These are phyloP conservation scores for Apamea crenata DNA, from an alignment of 2,888 invertebrate species.

Conservation along the genomic window DNA sequence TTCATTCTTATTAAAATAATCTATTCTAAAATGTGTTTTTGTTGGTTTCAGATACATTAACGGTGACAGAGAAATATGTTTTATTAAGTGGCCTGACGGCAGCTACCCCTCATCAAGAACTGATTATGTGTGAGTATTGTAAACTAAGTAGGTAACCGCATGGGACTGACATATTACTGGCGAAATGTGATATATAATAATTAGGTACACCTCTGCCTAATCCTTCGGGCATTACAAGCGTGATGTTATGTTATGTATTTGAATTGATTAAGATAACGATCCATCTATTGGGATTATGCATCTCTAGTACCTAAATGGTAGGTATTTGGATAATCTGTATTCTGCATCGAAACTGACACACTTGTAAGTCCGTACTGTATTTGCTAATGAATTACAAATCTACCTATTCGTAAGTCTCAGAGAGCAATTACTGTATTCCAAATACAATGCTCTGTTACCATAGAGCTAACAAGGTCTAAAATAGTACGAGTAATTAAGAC, in stretches of 20 bases:
- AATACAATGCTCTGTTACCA: background rate
- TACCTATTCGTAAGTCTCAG: background rate
- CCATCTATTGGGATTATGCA: background rate
- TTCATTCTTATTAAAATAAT: too few species aligned
- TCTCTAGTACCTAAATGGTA: background rate
- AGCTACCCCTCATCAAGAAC: conserved; percentile 89
- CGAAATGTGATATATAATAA: background rate
- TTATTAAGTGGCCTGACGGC: conserved; percentile 92
- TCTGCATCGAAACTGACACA: background rate
- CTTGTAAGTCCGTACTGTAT: background rate
- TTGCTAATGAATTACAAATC: background rate
- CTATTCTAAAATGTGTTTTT: background rate
- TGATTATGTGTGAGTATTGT: conserved; percentile 91
- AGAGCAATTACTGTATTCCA: background rate
- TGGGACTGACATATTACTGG: background rate
- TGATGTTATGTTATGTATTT: background rate
- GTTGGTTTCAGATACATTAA: conserved; percentile 83
- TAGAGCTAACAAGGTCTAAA: background rate
- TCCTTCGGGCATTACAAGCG: too few species aligned
- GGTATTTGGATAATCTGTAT: too few species aligned
- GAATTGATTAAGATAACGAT: background rate
- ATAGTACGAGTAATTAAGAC: background rate
- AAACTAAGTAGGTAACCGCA: background rate
- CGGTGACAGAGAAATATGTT: conserved; percentile 90
- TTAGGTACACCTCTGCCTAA: background rate